Conservation (phyloP, 1,140 invertebrate genomes). For the Brachionus rotundiformis region DNA sequence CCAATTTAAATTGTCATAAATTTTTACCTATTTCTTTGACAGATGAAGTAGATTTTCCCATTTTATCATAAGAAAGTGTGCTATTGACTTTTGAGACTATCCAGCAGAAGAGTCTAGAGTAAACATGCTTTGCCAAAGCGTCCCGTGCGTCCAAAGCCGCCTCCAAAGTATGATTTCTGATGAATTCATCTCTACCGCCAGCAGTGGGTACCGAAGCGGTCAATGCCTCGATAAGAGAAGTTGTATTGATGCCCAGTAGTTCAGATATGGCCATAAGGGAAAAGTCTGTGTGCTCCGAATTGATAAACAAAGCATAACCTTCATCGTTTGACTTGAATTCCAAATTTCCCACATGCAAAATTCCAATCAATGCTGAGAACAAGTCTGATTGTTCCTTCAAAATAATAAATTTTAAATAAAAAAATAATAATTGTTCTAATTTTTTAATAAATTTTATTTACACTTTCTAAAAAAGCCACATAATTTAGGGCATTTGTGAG, state of each 20-base stretch:
- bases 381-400: conserved; percentile 59
- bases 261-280: conserved; percentile 28
- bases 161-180: conserved; percentile 64
- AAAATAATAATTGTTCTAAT: not conserved
- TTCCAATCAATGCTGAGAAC: conserved; percentile 58
- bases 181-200: conserved; percentile 54
- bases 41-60: conserved; percentile 55
- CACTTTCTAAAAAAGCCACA: conserved; percentile 62
- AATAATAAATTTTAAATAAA: not conserved
- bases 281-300: conserved; percentile 52
- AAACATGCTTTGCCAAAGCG: conserved; percentile 73
- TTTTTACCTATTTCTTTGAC: conserved; percentile 23
- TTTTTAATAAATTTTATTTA: conserved; percentile 52
- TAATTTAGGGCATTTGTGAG: conserved; percentile 61
- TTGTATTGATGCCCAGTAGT: conserved; percentile 32
- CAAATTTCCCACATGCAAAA: conserved; percentile 61
- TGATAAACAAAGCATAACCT: conserved; percentile 55
- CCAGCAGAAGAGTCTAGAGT: conserved; percentile 73
- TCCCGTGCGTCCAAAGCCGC: conserved; percentile 72
- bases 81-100: conserved; percentile 68
- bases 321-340: conserved; percentile 58
- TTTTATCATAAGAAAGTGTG: conserved; percentile 68
- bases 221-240: conserved; percentile 53
- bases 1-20: not conserved
- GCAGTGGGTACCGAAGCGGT: conserved; percentile 54